phyloP scores from a whole-genome alignment of 1,140 invertebrate species.

The Lordiphosa collinella region DNA sequence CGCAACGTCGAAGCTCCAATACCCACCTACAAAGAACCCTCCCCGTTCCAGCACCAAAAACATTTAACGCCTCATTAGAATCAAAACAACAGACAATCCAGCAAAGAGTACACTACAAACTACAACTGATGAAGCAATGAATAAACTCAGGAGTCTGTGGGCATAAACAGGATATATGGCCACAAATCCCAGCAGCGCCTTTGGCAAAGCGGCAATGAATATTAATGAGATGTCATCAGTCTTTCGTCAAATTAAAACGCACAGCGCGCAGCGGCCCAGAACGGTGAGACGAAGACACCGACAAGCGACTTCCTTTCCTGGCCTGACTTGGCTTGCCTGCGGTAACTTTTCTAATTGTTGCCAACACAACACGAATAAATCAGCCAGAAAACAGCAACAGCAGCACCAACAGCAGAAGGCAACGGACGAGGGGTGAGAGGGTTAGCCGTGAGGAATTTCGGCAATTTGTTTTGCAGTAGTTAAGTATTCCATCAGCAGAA shows the following conservation, averaged over 20 bases:
- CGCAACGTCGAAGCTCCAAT: no score
- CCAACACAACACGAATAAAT: constrained; percentile 76
- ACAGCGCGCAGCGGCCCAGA: constrained; percentile 49
- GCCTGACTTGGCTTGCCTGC: constrained; percentile 32
- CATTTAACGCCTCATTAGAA: constrained; percentile 68
- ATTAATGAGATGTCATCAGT: constrained; percentile 79
- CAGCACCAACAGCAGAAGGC: constrained; percentile 20
- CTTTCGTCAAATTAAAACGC: constrained; percentile 78
- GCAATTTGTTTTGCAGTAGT: constrained; percentile 62
- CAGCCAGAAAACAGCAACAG: constrained; percentile 48
- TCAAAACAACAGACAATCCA: constrained; percentile 27
- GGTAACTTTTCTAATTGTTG: constrained; percentile 79
- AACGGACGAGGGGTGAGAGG: neutral
- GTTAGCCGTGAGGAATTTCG: constrained; percentile 35
- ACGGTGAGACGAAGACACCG: constrained; percentile 24
- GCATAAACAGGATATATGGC: constrained; percentile 64
- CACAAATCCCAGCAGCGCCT: constrained; percentile 65
- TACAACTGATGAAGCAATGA: constrained; percentile 32
- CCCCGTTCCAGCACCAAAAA: neutral
- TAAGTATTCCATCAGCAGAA: constrained; percentile 36
- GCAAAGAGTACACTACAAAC: neutral
- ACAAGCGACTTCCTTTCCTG: constrained; percentile 10
- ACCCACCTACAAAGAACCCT: no score
- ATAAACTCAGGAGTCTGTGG: constrained; percentile 29
- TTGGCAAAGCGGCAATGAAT: constrained; percentile 63